A percentile compares a stretch with the other conserved stretches of the same genome.
Conservation (phyloP, 2,888 invertebrate species). For the Glyphotaelius pellucidus region DNA sequence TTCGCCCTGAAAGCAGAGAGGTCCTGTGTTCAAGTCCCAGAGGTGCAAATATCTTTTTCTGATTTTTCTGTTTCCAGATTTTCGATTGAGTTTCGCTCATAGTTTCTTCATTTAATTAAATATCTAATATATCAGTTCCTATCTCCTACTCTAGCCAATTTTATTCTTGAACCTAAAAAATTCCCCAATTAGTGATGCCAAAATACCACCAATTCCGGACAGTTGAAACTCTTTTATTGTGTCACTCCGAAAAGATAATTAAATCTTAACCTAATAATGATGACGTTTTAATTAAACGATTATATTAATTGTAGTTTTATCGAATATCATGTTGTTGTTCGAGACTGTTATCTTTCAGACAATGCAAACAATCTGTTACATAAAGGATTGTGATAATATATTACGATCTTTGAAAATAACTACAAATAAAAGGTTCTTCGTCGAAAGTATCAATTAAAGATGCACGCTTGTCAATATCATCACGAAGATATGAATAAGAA, state of each 20-base stretch:
- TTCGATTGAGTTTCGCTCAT: too few relatives aligned
- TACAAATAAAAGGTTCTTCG: not conserved
- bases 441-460: not conserved
- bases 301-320: not conserved
- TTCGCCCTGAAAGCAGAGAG: too few relatives aligned
- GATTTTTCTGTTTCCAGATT: too few relatives aligned
- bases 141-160: too few relatives aligned
- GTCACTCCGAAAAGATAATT: not conserved
- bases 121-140: too few relatives aligned
- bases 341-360: not conserved
- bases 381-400: not conserved
- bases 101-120: too few relatives aligned
- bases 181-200: too few relatives aligned
- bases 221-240: not conserved
- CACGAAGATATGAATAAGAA: not conserved
- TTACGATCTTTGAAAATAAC: not conserved
- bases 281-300: not conserved
- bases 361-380: not conserved
- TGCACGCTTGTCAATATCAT: not conserved
- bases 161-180: too few relatives aligned
- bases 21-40: too few relatives aligned
- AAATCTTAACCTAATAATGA: not conserved
- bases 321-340: not conserved
- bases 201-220: too few relatives aligned
- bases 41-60: too few relatives aligned